phyloP scores from a whole-genome alignment of 1,140 invertebrate species.

The Ips nitidus region DNA sequence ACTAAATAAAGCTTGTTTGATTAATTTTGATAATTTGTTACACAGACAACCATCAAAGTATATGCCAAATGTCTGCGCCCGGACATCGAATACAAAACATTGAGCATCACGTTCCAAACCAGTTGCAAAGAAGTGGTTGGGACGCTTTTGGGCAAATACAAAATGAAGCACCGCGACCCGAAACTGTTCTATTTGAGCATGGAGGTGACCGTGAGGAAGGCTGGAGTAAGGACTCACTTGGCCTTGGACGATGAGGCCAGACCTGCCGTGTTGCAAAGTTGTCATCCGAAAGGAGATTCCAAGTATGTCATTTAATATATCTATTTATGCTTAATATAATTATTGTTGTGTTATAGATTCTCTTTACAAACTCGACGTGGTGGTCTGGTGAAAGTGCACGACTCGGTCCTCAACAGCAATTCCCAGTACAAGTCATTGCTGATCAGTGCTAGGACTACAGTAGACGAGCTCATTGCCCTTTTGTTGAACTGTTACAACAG shows the following conservation, averaged over 20 bases:
- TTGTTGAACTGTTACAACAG: slow-evolving; percentile 84
- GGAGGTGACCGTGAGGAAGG: slow-evolving; percentile 83
- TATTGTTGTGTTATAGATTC: slow-evolving; percentile 64
- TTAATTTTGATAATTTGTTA: neutral
- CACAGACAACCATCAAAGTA: slow-evolving; percentile 87
- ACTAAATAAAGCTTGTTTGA: neutral
- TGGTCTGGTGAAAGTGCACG: slow-evolving; percentile 86
- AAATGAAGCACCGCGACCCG: slow-evolving; percentile 88
- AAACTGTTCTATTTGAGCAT: slow-evolving; percentile 91
- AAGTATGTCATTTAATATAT: slow-evolving; percentile 60
- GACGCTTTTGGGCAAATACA: slow-evolving; percentile 83
- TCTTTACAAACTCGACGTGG: slow-evolving; percentile 81
- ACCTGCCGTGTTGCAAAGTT: slow-evolving; percentile 85
- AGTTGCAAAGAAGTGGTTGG: slow-evolving; percentile 82
- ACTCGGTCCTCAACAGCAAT: slow-evolving; percentile 84
- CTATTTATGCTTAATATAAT: neutral
- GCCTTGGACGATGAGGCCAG: slow-evolving; percentile 85
- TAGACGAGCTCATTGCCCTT: slow-evolving; percentile 84
- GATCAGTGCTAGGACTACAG: slow-evolving; percentile 86
- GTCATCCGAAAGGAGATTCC: slow-evolving; percentile 88
- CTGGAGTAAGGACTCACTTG: slow-evolving; percentile 78
- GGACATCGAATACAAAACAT: slow-evolving; percentile 92
- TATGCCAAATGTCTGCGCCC: slow-evolving; percentile 84
- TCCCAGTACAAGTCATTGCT: slow-evolving; percentile 91
- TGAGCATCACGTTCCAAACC: slow-evolving; percentile 82